phyloP scores from a whole-genome alignment of 2,888 invertebrate genomes.

The Pediacus dermestoides region DNA sequence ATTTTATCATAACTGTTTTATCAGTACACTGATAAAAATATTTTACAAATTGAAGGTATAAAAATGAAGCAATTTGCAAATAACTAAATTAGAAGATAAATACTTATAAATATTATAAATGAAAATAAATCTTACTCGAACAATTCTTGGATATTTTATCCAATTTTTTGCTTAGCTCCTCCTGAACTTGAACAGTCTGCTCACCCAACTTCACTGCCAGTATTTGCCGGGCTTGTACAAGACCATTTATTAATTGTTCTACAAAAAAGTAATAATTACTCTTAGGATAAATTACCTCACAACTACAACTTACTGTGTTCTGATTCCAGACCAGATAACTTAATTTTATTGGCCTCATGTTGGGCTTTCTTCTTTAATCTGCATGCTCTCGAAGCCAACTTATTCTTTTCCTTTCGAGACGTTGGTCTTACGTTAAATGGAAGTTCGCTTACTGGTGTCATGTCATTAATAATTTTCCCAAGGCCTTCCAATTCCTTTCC shows the following conservation, averaged over 20 bases:
- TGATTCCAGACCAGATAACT: slow-evolving; percentile 85
- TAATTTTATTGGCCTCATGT: slow-evolving; percentile 97
- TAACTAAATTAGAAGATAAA: slow-evolving; percentile 7
- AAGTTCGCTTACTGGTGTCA: slow-evolving; percentile 92
- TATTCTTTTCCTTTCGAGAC: slow-evolving; percentile 97
- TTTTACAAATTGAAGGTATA: no score
- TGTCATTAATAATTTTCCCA: slow-evolving; percentile 87
- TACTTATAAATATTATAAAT: slow-evolving; percentile 4
- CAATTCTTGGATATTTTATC: slow-evolving; percentile 66
- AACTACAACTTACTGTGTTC: slow-evolving; percentile 88
- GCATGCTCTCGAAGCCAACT: slow-evolving; percentile 94
- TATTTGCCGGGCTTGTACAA: slow-evolving; percentile 72
- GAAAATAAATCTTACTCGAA: slow-evolving; percentile 60
- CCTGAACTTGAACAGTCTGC: slow-evolving; percentile 54
- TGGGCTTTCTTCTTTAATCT: slow-evolving; percentile 98
- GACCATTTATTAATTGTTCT: slow-evolving; percentile 77
- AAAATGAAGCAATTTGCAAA: slow-evolving; percentile 15
- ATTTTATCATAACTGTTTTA: no score
- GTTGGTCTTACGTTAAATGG: slow-evolving; percentile 86
- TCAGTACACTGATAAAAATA: no score
- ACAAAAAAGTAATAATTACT: slow-evolving; percentile 44
- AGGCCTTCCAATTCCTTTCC: slow-evolving; percentile 90
- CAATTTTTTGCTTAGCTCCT: slow-evolving; percentile 68
- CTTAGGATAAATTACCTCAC: no score
- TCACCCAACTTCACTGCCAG: slow-evolving; percentile 65